phyloP scores from a whole-genome alignment of 2,888 invertebrate species.

The Caenorhabditis sp. region DNA sequence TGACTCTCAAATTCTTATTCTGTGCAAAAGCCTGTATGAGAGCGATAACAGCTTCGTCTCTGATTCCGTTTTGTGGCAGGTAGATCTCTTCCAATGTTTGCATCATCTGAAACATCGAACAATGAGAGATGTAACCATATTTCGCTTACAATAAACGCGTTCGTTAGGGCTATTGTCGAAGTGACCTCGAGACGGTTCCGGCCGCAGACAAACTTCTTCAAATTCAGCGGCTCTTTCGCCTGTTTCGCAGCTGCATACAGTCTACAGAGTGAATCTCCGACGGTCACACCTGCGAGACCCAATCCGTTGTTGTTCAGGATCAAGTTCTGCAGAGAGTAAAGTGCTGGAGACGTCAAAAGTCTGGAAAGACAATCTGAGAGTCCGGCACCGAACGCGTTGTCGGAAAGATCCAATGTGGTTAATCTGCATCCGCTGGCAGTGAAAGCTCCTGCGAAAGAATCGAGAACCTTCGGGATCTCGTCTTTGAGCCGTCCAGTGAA shows the following conservation, averaged over 20 bases:
- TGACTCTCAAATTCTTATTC: slow-evolving; percentile 86
- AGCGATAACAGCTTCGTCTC: slow-evolving; percentile 90
- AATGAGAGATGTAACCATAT: background rate
- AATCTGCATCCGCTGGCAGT: slow-evolving; percentile 90
- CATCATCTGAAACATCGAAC: slow-evolving; percentile 86
- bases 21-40: slow-evolving; percentile 87
- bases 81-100: slow-evolving; percentile 92
- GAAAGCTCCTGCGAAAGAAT: slow-evolving; percentile 90
- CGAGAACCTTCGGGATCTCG: slow-evolving; percentile 95
- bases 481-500: slow-evolving; percentile 96
- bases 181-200: slow-evolving; percentile 95
- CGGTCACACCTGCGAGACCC: slow-evolving; percentile 85
- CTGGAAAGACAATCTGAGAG: slow-evolving; percentile 91
- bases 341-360: slow-evolving; percentile 33
- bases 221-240: slow-evolving; percentile 86
- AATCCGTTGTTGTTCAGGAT: slow-evolving; percentile 94
- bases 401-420: slow-evolving; percentile 93
- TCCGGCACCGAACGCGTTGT: slow-evolving; percentile 98
- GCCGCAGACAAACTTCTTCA: slow-evolving; percentile 89
- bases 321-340: slow-evolving; percentile 43
- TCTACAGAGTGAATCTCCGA: slow-evolving; percentile 18
- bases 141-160: slow-evolving; percentile 89
- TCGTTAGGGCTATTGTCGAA: slow-evolving; percentile 91
- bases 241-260: slow-evolving; percentile 24
- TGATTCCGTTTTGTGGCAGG: slow-evolving; percentile 98